A percentile compares a stretch with the other conserved stretches of the same genome.
Evolutionary conservation across 2,113 vertebrate genomes (phyloP).

Genomic region (Jaculus jaculus): DNA sequence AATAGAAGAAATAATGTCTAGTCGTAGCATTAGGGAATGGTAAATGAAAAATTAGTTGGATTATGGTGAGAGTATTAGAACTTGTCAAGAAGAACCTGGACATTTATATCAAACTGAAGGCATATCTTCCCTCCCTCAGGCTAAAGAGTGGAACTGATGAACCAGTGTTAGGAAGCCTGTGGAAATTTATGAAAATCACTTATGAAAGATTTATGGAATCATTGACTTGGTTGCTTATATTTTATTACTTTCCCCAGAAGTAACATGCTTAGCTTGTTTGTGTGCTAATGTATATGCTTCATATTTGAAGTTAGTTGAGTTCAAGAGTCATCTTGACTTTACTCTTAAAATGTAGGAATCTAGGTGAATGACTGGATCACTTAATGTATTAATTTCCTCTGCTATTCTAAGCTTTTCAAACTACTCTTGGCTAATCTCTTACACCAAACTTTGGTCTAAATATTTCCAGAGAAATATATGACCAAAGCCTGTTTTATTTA

Average conservation of each 20-base stretch:
- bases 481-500: not conserved
- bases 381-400: conserved; percentile 43
- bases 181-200: not conserved
- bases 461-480: conserved; percentile 16
- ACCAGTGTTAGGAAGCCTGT: not conserved
- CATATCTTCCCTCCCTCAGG: not conserved
- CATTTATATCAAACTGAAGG: not conserved
- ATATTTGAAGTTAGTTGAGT: conserved; percentile 10
- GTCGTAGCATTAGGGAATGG: not conserved
- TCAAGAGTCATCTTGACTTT: conserved; percentile 8
- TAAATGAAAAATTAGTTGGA: not conserved
- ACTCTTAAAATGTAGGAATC: conserved; percentile 21
- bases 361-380: not conserved
- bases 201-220: too few relatives aligned
- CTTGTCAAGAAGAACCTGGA: not conserved
- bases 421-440: not conserved
- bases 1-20: not conserved
- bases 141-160: not conserved
- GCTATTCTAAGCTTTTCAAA: conserved; percentile 16
- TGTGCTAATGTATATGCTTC: not conserved
- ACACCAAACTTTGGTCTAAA: conserved; percentile 36
- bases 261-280: conserved; percentile 21
- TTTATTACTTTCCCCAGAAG: not conserved
- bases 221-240: not conserved
- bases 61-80: not conserved